Evolutionary conservation across 2,797 vertebrate genomes (phyloP).

Genomic region (Helarctos malayanus): DNA sequence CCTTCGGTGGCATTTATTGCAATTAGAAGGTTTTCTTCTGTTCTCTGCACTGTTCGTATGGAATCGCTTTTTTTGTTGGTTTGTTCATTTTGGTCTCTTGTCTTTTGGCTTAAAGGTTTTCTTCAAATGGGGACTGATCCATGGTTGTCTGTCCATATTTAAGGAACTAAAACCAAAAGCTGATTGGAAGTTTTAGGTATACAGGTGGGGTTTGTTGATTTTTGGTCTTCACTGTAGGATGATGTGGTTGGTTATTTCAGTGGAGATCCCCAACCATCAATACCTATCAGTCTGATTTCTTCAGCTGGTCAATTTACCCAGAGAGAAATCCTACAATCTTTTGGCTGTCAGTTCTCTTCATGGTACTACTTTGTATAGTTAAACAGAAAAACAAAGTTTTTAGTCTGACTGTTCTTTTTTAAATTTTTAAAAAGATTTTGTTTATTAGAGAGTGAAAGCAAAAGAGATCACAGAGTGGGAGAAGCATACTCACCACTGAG

Average conservation of each 20-base stretch:
- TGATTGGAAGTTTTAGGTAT: neutral
- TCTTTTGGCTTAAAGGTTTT: conserved; percentile 17
- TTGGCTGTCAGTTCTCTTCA: neutral
- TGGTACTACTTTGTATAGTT: neutral
- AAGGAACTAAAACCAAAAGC: neutral
- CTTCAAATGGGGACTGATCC: neutral
- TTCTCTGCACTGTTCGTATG: neutral
- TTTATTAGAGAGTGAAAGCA: too few species aligned
- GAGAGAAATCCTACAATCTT: neutral
- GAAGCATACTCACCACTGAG: too few species aligned
- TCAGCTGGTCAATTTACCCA: neutral
- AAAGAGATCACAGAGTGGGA: too few species aligned
- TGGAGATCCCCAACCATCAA: neutral
- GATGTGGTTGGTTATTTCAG: neutral
- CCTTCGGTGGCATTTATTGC: neutral
- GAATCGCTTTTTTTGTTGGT: neutral
- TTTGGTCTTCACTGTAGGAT: neutral
- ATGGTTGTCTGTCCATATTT: neutral
- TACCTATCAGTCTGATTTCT: neutral
- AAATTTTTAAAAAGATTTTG: too few species aligned
- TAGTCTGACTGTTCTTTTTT: neutral
- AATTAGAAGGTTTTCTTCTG: neutral
- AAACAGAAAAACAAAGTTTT: conserved; percentile 17
- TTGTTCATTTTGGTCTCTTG: neutral
- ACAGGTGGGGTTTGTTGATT: neutral